Evolutionary conservation across 2,888 invertebrate species (phyloP).

Genomic region (Germaria angustata): DNA sequence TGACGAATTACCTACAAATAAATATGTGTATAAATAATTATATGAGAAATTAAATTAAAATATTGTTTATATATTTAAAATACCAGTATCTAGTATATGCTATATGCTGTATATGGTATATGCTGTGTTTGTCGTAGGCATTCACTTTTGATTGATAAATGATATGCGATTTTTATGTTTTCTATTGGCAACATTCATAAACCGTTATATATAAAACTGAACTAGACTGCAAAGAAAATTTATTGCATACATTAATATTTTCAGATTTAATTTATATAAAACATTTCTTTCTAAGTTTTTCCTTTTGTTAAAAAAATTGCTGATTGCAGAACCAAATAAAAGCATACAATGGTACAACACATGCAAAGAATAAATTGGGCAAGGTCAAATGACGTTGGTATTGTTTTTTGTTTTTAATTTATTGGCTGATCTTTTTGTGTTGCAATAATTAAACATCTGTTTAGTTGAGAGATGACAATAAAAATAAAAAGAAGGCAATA

Average conservation of each 20-base stretch:
- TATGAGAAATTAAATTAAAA: no score
- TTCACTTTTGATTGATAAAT: no score
- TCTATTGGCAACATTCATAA: no score
- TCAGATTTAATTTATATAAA: background rate
- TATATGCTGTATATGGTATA: no score
- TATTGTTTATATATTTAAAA: no score
- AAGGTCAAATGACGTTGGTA: slow-evolving; percentile 68
- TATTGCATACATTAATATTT: background rate
- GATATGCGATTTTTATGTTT: no score
- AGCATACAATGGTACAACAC: background rate
- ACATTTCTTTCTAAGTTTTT: background rate
- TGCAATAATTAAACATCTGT: slow-evolving; percentile 33
- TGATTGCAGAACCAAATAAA: background rate
- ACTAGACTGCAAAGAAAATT: background rate
- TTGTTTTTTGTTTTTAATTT: slow-evolving; percentile 26
- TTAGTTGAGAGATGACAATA: background rate
- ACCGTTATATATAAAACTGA: no score
- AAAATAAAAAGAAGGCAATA: background rate
- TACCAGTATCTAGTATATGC: no score
- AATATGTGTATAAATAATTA: no score
- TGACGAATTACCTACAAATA: no score
- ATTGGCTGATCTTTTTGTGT: background rate
- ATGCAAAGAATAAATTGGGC: slow-evolving; percentile 59
- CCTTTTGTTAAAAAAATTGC: background rate
- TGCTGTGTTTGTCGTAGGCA: no score